phyloP scores from a whole-genome alignment of 2,888 invertebrate species.

The Brachyptera risi region DNA sequence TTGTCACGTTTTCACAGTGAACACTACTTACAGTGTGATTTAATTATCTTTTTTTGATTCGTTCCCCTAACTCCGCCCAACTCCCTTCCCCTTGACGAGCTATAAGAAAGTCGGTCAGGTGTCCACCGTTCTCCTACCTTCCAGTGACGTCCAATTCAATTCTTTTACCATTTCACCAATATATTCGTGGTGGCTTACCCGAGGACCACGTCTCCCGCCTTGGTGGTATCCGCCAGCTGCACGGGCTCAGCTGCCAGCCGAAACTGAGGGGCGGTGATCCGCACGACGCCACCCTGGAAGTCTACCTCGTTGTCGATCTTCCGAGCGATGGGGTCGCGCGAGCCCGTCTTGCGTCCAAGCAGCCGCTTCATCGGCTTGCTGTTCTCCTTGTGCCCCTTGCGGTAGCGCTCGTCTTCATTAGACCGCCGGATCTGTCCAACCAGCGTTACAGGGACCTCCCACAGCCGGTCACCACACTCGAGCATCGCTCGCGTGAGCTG shows the following conservation, averaged over 20 bases:
- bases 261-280: conserved; percentile 44
- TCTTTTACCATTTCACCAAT: no score
- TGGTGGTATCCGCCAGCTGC: conserved; percentile 44
- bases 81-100: no score
- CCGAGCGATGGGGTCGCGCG: conserved; percentile 37
- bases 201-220: conserved; percentile 49
- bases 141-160: no score
- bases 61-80: no score
- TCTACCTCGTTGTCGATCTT: conserved; percentile 42
- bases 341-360: conserved; percentile 36
- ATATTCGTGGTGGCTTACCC: no score
- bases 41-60: no score
- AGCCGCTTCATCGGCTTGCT: conserved; percentile 40
- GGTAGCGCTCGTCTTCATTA: conserved; percentile 41
- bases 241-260: conserved; percentile 42
- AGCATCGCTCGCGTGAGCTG: conserved; percentile 80
- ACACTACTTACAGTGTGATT: no score
- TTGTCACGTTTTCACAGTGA: no score
- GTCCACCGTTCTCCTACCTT: no score
- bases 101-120: no score
- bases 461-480: conserved; percentile 70
- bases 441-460: conserved; percentile 72
- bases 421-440: conserved; percentile 57
- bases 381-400: conserved; percentile 37
- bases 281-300: conserved; percentile 39